Evolutionary conservation across 2,888 invertebrate species (phyloP), one percentile per base, ranked within the genome.

Genomic region (Pachymerium ferrugineum): DNA sequence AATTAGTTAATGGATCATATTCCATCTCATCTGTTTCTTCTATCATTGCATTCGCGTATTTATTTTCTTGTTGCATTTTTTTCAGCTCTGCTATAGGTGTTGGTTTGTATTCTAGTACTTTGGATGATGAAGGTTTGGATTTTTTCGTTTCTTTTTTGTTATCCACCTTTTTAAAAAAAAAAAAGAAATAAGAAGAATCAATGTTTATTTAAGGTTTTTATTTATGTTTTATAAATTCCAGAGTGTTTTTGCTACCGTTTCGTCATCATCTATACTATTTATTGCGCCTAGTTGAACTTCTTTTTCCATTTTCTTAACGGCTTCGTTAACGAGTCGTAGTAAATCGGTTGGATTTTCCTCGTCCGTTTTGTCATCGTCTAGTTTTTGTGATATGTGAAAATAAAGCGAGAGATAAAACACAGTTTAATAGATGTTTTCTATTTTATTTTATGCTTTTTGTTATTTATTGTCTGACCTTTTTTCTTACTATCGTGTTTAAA

Each of bases 401-500:
- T n/a, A n/a, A n/a, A n/a, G n/a, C n/a, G n/a, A n/a, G n/a, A n/a
- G n/a, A n/a, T n/a, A n/a, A n/a, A n/a, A n/a, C n/a, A n/a, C n/a
- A n/a, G n/a, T n/a, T n/a, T n/a, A n/a, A n/a, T n/a, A n/a, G n/a
- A n/a, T n/a, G n/a, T n/a, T n/a, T n/a, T n/a, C n/a, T 47, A 47
- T 47, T 47, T 47, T 22, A 47, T 22, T 22, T 47, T 47, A 22
- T 16, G 16, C 16, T 38, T 16, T 38, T 38, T 38, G 38, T 38
- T 38, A n/a, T n/a, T n/a, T n/a, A n/a, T n/a, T 38, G 14, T 38
- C 47, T 47, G 19, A 47, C 47, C 47, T 47, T 47, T 47, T 47
- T 47, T 47, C n/a, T n/a, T n/a, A 22, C 47, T 47, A 78, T 88
- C 86, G 83, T 96, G 96, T 80, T 91, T 89, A 83, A 92, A 96